Evolutionary conservation across 2,113 vertebrate species (phyloP), one percentile per base, ranked within the genome.

Genomic region (Pangasianodon gigas): DNA sequence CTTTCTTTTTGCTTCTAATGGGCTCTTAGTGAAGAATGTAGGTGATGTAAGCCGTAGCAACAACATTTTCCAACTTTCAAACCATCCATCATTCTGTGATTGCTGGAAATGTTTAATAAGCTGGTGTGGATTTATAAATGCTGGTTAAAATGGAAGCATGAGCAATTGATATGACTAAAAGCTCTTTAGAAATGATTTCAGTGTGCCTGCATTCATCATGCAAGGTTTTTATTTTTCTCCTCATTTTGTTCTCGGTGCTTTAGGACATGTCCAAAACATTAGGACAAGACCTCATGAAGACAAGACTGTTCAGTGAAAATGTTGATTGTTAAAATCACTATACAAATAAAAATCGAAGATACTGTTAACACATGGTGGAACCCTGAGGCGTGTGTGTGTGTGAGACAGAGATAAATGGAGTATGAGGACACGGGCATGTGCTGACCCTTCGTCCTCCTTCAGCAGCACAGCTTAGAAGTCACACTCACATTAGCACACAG

Each of bases 391-490:
- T 79, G 82, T 83, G 82, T 75, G 29, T 37, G 54, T 29, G 71
- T 14, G 29, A 26, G 86, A 82, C 67, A 60, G 83, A 89, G 89
- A 92, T 32, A 90, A 75, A 91, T 91, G 56, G 32, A 74, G n/a
- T n/a, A 77, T 80, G 54, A 69, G 51, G 37, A 84, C 67, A 24
- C 83, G 89, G 29, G 37, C 80, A 89, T 87, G 80, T 41, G 29
- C 84, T 84, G 83, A 88, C 44, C 83, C n/a, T 46, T 75, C n/a
- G 52, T 56, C 85, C 86, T 81, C 44, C 67, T 84, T 29, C 60
- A 65, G 58, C 87, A 69, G 21, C 71, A 79, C 18, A 58, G 5
- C 69, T 10, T 1, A 1, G 60, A 56, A 84, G 51, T 18, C 60
- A 62, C 75, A 88, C 54, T 29, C 85, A 81, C 79, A 85, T 75